Evolutionary conservation across 2,113 vertebrate species (phyloP).

Genomic region (Rhea americana): DNA sequence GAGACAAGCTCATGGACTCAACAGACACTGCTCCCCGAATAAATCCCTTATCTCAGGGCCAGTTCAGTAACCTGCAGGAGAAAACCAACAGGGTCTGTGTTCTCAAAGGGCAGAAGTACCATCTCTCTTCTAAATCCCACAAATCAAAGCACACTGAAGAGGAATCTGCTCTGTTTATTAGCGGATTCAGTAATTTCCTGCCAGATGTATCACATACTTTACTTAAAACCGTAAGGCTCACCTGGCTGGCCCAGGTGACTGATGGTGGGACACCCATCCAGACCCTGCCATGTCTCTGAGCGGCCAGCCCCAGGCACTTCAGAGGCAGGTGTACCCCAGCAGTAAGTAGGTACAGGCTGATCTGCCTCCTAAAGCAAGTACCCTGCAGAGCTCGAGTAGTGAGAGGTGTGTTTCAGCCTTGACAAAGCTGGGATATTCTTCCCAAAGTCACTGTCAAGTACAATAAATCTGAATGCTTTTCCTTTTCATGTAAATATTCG

Average conservation of each 20-base stretch:
- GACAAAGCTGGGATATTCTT: neutral
- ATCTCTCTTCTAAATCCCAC: neutral
- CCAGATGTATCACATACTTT: neutral
- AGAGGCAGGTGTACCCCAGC: neutral
- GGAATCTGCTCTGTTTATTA: neutral
- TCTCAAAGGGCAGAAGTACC: neutral
- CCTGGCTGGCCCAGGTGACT: neutral
- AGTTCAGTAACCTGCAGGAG: neutral
- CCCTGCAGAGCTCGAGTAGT: neutral
- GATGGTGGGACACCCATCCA: no score
- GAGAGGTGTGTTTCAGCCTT: neutral
- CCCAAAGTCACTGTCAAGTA: neutral
- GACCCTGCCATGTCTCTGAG: neutral
- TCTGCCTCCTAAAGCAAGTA: neutral
- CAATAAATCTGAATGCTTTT: neutral
- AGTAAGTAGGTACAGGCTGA: neutral
- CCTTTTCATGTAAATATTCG: neutral
- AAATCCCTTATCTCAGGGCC: neutral
- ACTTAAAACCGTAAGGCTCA: neutral
- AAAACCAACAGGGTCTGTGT: neutral
- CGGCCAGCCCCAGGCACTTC: neutral
- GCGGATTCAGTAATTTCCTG: neutral
- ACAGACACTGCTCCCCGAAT: neutral
- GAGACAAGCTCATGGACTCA: neutral
- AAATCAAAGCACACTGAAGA: neutral